Evolutionary conservation across 2,797 vertebrate genomes (phyloP).

Genomic region (Melanotaenia boesemani): DNA sequence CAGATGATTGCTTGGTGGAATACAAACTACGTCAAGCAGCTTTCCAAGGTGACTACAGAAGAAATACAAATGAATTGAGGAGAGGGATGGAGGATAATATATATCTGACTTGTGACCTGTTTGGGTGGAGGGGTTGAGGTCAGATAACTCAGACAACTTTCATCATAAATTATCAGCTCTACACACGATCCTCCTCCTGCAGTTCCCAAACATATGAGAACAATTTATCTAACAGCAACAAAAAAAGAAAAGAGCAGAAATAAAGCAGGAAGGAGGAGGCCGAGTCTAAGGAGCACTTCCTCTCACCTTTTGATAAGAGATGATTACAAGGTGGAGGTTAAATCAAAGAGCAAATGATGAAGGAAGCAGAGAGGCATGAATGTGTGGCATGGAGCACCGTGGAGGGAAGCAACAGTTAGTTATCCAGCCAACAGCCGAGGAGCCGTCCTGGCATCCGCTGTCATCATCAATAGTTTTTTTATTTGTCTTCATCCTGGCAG

Average conservation of each 20-base stretch:
- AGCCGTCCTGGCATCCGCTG: background rate
- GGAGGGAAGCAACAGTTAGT: conserved; percentile 46
- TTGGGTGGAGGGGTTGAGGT: too few relatives aligned
- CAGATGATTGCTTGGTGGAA: conserved; percentile 52
- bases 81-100: conserved; percentile 18
- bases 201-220: background rate
- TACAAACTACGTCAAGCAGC: conserved; percentile 56
- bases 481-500: conserved; percentile 47
- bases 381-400: conserved; percentile 23
- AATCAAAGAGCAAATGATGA: conserved; percentile 32
- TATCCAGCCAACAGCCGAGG: conserved; percentile 23
- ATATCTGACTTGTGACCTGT: too few relatives aligned
- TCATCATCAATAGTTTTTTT: conserved; percentile 12
- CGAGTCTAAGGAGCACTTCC: conserved; percentile 1
- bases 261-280: background rate
- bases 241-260: background rate
- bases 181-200: background rate
- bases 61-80: conserved; percentile 32
- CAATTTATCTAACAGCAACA: conserved; percentile 26
- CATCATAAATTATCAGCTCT: conserved; percentile 14
- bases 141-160: too few relatives aligned
- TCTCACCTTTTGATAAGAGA: conserved; percentile 26
- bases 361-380: conserved; percentile 29
- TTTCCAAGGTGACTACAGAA: conserved; percentile 69
- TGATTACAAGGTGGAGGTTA: conserved; percentile 43